Evolutionary conservation across 2,797 vertebrate genomes (phyloP), one percentile per base, ranked within the genome.

Genomic region (Myiothlypis chrysogaster): DNA sequence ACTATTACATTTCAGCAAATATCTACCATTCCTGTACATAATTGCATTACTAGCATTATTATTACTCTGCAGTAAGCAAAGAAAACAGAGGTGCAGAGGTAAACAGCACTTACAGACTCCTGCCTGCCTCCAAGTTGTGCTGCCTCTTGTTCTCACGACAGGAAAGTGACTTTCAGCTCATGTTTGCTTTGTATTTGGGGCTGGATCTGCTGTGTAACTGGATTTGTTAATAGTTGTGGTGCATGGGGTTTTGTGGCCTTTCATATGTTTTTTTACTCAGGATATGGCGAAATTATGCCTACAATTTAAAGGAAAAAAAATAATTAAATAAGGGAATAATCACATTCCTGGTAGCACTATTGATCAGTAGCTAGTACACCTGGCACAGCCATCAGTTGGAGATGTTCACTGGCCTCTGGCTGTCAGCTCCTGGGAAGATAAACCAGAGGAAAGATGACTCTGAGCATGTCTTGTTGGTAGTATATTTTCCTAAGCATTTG

Each of bases 371-470:
- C 9, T 88, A 3, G 8, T 24, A 5, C 32, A 24, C 5, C 52
- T 39, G 19, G 23, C 64, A 22, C 28, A 65, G 0, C n/a, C 37
- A 47, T 73, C 30, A 44, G 9, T 7, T 35, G 0, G 6, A 92
- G 68, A 28, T 0, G 0, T 68, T 89, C 18, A 2, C 34, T 80
- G 52, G 47, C 56, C 60, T 32, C 46, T 61, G 79, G 22, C 70
- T 92, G 60, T 89, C 82, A 80, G 44, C 12, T 44, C 34, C 41
- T 64, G 85, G 84, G 83, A 85, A 92, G 84, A 87, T 64, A 87
- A 94, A 83, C 32, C 87, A 46, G 64, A 85, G 75, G 46, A 73
- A 87, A 80, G 87, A 82, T 91, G 79, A 60, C 71, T 87, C 77
- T 83, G 71, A 68, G 16, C 41, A 6, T 43, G 30, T 56, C 75